phyloP scores from a whole-genome alignment of 2,113 vertebrate species.

The Halcyon senegalensis region DNA sequence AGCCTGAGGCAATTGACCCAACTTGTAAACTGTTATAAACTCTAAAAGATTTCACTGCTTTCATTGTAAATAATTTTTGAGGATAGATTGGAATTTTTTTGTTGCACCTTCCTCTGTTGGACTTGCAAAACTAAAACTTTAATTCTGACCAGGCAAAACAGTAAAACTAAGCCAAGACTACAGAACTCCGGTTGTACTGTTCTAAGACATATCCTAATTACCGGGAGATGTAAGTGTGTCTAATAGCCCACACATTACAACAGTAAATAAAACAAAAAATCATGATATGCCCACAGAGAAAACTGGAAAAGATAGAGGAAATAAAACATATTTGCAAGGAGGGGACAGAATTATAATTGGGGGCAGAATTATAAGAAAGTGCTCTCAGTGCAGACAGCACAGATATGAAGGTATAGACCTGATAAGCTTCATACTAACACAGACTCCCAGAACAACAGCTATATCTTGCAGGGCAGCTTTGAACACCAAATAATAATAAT shows the following conservation, averaged over 20 bases:
- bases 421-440: not conserved
- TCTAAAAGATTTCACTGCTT: not conserved
- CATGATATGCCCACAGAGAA: not conserved
- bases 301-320: not conserved
- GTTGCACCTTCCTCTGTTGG: not conserved
- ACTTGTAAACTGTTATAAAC: not conserved
- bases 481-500: not conserved
- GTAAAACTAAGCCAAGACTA: not conserved
- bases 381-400: not conserved
- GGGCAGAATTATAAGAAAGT: not conserved
- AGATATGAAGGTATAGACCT: not conserved
- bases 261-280: not conserved
- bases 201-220: not conserved
- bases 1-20: not conserved
- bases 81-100: not conserved
- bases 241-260: not conserved
- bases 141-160: not conserved
- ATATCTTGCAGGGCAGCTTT: not conserved
- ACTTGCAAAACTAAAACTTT: not conserved
- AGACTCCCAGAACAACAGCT: not conserved
- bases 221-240: not conserved
- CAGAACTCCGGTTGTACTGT: not conserved
- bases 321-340: not conserved
- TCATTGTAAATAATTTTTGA: not conserved
- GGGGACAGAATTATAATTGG: not conserved